Evolutionary conservation across 2,797 vertebrate genomes (phyloP).

Genomic region (Ptychadena robeensis): DNA sequence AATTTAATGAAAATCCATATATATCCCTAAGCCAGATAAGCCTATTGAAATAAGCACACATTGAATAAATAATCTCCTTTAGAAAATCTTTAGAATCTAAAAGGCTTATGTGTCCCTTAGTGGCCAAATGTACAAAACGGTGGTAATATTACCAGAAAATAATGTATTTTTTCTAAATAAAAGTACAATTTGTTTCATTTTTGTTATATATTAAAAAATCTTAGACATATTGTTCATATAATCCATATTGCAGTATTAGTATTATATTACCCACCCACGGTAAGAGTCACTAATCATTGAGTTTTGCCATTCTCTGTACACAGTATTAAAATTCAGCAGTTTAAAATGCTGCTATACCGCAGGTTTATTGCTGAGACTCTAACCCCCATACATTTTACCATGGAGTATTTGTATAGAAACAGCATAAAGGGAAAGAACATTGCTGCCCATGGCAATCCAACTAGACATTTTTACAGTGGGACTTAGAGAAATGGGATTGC

Average conservation of each 20-base stretch:
- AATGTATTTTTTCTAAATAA: not conserved
- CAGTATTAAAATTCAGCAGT: slow-evolving; percentile 4
- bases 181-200: not conserved
- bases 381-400: not conserved
- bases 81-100: not conserved
- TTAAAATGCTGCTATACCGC: not conserved
- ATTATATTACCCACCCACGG: not conserved
- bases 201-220: not conserved
- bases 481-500: not conserved
- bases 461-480: not conserved
- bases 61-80: too few species aligned
- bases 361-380: not conserved
- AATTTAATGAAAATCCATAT: too few species aligned
- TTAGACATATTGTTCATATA: not conserved
- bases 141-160: not conserved
- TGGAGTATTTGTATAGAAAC: too few species aligned
- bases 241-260: not conserved
- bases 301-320: not conserved
- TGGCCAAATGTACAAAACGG: not conserved
- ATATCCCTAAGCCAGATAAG: too few species aligned
- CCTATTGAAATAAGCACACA: too few species aligned
- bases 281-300: not conserved
- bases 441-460: not conserved
- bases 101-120: too few species aligned
- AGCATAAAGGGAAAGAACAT: not conserved